Percentiles rank a stretch among this genome's conserved stretches.
Evolutionary conservation across 2,888 invertebrate species (phyloP).

Genomic region (Octodonta nipae): DNA sequence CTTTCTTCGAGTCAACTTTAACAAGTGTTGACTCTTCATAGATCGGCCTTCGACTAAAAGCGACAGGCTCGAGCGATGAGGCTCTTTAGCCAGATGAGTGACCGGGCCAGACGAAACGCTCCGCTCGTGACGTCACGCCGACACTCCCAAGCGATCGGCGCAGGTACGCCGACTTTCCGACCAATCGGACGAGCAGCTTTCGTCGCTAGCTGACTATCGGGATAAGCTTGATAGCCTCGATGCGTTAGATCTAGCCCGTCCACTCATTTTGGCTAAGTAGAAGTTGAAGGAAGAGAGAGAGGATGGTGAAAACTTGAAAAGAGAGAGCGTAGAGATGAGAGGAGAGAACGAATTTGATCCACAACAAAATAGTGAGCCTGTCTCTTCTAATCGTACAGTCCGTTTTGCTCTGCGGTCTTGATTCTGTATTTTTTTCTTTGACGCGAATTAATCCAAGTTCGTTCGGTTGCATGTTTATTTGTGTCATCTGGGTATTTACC

Average conservation of each 20-base stretch:
- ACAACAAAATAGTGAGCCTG: constrained; percentile 40
- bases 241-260: constrained; percentile 25
- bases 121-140: constrained; percentile 22
- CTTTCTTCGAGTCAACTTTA: constrained; percentile 30
- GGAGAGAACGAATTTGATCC: constrained; percentile 39
- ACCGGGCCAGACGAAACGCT: constrained; percentile 18
- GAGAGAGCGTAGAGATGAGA: no score
- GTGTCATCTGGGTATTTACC: constrained; percentile 26
- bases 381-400: constrained; percentile 37
- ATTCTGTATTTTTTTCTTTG: constrained; percentile 26
- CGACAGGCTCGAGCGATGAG: constrained; percentile 22
- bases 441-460: no score
- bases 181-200: constrained; percentile 29
- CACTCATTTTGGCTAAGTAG: constrained; percentile 26
- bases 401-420: constrained; percentile 35
- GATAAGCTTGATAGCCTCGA: constrained; percentile 27
- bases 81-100: constrained; percentile 20
- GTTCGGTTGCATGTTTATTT: constrained; percentile 30
- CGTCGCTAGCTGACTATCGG: constrained; percentile 22
- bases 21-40: constrained; percentile 29
- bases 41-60: constrained; percentile 34
- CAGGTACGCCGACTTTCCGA: constrained; percentile 16
- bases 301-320: constrained; percentile 38
- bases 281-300: constrained; percentile 37
- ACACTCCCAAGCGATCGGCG: constrained; percentile 23